phyloP scores from a whole-genome alignment of 1,140 invertebrate genomes.

The Zaprionus ornatus region DNA sequence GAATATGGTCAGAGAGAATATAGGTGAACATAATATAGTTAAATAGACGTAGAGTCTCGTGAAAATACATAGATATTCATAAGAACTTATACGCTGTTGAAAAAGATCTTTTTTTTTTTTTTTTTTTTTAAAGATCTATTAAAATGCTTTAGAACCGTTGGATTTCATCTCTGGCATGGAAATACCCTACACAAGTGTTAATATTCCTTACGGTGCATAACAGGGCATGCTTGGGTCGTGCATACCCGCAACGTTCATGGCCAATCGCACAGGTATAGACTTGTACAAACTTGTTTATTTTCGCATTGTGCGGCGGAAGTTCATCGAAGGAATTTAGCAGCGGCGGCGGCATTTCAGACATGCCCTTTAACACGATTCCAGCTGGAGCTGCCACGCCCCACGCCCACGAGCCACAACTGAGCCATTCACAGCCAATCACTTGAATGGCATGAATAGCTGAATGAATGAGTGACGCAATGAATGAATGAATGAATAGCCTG shows the following conservation, averaged over 20 bases:
- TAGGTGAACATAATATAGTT: too few species aligned
- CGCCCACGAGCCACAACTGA: background rate
- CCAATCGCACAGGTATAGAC: background rate
- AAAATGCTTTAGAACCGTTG: too few species aligned
- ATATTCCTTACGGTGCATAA: too few species aligned
- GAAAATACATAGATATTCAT: too few species aligned
- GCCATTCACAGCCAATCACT: conserved; percentile 53
- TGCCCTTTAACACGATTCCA: conserved; percentile 47
- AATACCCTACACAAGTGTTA: too few species aligned
- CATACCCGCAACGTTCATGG: background rate
- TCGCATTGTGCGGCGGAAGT: conserved; percentile 70
- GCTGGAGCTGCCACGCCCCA: conserved; percentile 29
- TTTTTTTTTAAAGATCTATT: too few species aligned
- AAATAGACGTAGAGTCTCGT: too few species aligned
- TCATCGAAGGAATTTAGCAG: conserved; percentile 67
- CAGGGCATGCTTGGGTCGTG: background rate
- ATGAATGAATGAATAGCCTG: conserved; percentile 67
- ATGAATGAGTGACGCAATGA: conserved; percentile 30
- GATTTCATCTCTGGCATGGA: too few species aligned
- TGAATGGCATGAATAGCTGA: conserved; percentile 31
- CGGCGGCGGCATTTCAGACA: conserved; percentile 61
- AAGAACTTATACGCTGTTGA: too few species aligned
- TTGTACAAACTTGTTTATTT: conserved; percentile 7
- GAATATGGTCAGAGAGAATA: too few species aligned
- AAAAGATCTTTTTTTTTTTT: too few species aligned